Conservation (phyloP, 2,888 invertebrate genomes). For the Orgyia antiqua region DNA sequence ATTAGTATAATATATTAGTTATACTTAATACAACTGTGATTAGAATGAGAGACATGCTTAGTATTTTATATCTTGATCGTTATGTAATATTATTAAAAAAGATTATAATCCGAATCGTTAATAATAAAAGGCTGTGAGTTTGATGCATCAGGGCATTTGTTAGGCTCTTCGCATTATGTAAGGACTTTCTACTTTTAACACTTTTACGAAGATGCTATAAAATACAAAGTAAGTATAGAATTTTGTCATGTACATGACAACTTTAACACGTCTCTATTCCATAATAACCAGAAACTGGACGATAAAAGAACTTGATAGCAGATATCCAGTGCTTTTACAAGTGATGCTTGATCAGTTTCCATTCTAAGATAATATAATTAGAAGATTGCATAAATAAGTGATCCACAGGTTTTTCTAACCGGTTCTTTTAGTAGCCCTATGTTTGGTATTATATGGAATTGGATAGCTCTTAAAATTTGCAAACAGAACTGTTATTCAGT, state of each 20-base stretch:
- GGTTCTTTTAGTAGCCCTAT: no score
- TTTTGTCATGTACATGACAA: constrained; percentile 18
- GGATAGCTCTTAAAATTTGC: no score
- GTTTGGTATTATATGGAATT: no score
- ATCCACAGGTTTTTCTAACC: no score
- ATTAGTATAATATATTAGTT: constrained; percentile 10
- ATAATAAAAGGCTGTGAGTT: constrained; percentile 8
- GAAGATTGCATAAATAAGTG: no score
- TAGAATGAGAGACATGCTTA: constrained; percentile 15
- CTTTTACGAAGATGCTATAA: constrained; percentile 5
- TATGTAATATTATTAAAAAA: constrained; percentile 22
- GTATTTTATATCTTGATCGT: constrained; percentile 6
- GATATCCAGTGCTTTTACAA: no score
- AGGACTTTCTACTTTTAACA: constrained; percentile 19
- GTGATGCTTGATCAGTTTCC: no score
- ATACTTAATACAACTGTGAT: constrained; percentile 18
- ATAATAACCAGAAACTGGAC: no score
- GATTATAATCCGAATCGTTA: constrained; percentile 11
- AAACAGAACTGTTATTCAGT: no score
- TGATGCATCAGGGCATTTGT: constrained; percentile 7
- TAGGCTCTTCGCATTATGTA: constrained; percentile 8
- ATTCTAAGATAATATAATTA: no score
- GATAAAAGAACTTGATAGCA: no score
- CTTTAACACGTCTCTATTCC: constrained; percentile 16
- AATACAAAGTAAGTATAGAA: constrained; percentile 6